These are phyloP conservation scores for Echeneis naucrates DNA, from an alignment of 2,797 vertebrate species.

Conservation along the genomic window DNA sequence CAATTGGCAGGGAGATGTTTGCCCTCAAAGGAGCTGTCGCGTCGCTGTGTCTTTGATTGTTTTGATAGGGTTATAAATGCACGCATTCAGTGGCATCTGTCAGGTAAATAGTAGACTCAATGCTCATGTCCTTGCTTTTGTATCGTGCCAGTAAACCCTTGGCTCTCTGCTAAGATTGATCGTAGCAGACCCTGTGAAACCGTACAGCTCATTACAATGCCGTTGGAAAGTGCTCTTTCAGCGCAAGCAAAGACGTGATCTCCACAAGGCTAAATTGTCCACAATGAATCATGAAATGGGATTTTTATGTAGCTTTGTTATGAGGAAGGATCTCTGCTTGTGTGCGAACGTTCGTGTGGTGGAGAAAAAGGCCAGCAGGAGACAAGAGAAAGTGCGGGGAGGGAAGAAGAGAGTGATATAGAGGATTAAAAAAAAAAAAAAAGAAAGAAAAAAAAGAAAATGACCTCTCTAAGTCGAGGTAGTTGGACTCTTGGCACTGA, in stretches of 20 bases:
- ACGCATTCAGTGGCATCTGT: slow-evolving; percentile 43
- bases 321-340: slow-evolving; percentile 23
- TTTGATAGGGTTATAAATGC: slow-evolving; percentile 62
- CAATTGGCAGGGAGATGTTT: slow-evolving; percentile 56
- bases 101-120: slow-evolving; percentile 54
- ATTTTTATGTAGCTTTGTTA: slow-evolving; percentile 50
- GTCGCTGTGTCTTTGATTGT: slow-evolving; percentile 42
- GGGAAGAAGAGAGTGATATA: slow-evolving; percentile 39
- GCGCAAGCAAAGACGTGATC: slow-evolving; percentile 28
- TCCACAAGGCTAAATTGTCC: slow-evolving; percentile 47
- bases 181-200: slow-evolving; percentile 53
- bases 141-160: slow-evolving; percentile 20
- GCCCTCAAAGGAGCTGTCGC: slow-evolving; percentile 32
- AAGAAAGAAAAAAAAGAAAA: slow-evolving; percentile 58
- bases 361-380: slow-evolving; percentile 13
- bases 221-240: slow-evolving; percentile 54
- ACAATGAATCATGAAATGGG: slow-evolving; percentile 47
- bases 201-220: slow-evolving; percentile 59
- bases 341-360: neutral
- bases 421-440: slow-evolving; percentile 52
- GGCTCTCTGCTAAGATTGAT: slow-evolving; percentile 62
- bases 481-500: slow-evolving; percentile 73
- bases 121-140: slow-evolving; percentile 58
- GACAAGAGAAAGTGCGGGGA: slow-evolving; percentile 31
- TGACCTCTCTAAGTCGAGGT: slow-evolving; percentile 72